Percentiles rank a stretch among this genome's conserved stretches.
These are phyloP conservation scores for Vollenhovia emeryi DNA, from an alignment of 1,140 invertebrate genomes.

Conservation along the genomic window DNA sequence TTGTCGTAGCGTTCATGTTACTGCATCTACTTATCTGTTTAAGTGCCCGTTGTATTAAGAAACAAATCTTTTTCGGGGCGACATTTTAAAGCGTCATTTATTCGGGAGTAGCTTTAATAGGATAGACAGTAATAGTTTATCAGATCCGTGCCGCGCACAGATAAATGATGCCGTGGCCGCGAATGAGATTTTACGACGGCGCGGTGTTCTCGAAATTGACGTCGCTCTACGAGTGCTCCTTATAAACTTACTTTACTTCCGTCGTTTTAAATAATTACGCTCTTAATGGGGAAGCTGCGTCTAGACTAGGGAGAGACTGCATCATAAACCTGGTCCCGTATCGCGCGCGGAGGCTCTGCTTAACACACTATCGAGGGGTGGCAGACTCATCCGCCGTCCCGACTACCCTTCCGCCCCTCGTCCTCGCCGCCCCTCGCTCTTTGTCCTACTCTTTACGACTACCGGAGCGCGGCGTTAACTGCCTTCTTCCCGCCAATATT, in stretches of 20 bases:
- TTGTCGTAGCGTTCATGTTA: neutral
- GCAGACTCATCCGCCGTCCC: conserved; percentile 52
- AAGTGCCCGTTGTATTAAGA: neutral
- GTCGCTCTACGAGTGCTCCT: conserved; percentile 47
- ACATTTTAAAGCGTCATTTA: neutral
- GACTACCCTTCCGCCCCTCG: neutral
- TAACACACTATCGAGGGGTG: conserved; percentile 56
- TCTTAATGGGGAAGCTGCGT: conserved; percentile 75
- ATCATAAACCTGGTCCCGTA: conserved; percentile 80
- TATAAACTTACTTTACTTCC: conserved; percentile 59
- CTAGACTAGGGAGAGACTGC: conserved; percentile 84
- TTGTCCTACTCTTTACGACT: conserved; percentile 59
- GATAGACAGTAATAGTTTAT: conserved; percentile 7
- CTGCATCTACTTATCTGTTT: neutral
- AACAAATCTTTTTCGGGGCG: neutral
- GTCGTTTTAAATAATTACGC: conserved; percentile 61
- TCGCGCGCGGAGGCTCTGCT: conserved; percentile 67
- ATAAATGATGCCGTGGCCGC: conserved; percentile 4
- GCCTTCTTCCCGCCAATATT: conserved; percentile 60
- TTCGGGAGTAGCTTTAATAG: neutral
- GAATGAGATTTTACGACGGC: conserved; percentile 26
- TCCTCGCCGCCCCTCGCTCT: conserved; percentile 18
- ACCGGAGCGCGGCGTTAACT: conserved; percentile 55
- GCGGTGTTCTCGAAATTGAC: conserved; percentile 35
- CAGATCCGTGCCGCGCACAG: neutral